Evolutionary conservation across 2,888 invertebrate genomes (phyloP).

Genomic region (Cantharis rufa): DNA sequence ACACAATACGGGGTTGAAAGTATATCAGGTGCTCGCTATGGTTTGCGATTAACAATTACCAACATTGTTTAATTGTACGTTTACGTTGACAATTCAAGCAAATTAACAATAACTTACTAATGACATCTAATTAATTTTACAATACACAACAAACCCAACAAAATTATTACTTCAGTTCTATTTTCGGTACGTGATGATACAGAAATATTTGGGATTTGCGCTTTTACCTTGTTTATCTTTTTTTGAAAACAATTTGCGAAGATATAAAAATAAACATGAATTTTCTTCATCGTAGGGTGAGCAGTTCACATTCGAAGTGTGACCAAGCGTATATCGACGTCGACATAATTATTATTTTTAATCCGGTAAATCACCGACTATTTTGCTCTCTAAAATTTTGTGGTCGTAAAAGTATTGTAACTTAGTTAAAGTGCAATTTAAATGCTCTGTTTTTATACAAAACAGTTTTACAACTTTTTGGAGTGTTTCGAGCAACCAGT

Average conservation of each 20-base stretch:
- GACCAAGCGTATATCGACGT: not conserved
- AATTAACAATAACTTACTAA: not conserved
- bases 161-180: not conserved
- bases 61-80: not conserved
- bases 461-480: not conserved
- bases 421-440: not conserved
- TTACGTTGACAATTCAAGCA: not conserved
- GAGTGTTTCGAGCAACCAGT: not conserved
- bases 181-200: not conserved
- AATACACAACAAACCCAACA: not conserved
- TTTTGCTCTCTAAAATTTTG: too few relatives aligned
- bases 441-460: not conserved
- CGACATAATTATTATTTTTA: too few relatives aligned
- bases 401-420: not conserved
- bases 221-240: not conserved
- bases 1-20: constrained; percentile 20
- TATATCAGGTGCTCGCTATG: constrained; percentile 15
- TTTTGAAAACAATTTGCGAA: too few relatives aligned
- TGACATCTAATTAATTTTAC: not conserved
- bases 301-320: not conserved
- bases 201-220: not conserved
- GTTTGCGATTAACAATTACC: constrained; percentile 7
- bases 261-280: too few relatives aligned
- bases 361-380: too few relatives aligned
- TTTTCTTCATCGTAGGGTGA: too few relatives aligned